Percentiles rank a stretch among this genome's conserved stretches.
Evolutionary conservation across 2,113 vertebrate species (phyloP).

Genomic region (Datnioides undecimradiatus): DNA sequence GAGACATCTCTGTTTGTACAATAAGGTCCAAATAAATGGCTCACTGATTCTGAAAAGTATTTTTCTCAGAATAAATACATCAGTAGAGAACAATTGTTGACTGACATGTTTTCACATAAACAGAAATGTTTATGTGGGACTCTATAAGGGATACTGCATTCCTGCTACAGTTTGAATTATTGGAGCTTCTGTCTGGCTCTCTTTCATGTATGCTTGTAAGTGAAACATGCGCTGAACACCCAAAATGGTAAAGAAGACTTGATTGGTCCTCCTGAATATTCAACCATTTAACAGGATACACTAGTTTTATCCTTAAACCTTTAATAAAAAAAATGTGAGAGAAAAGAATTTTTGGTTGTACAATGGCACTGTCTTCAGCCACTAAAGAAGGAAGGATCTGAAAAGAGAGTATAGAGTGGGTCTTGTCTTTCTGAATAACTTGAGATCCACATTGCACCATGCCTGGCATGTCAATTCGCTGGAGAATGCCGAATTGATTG

Average conservation of each 20-base stretch:
- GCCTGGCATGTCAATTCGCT: neutral
- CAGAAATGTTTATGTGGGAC: neutral
- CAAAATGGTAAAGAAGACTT: too few relatives aligned
- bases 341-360: constrained; percentile 7
- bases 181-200: neutral
- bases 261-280: neutral
- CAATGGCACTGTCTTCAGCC: constrained; percentile 9
- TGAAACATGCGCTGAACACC: too few relatives aligned
- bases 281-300: neutral
- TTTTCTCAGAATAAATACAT: neutral
- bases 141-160: neutral
- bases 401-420: neutral
- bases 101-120: constrained; percentile 8
- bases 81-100: neutral
- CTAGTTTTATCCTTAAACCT: neutral
- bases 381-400: constrained; percentile 17
- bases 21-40: neutral
- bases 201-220: neutral
- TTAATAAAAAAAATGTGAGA: neutral
- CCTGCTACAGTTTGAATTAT: neutral
- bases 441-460: neutral
- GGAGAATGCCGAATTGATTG: constrained; percentile 18
- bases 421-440: neutral
- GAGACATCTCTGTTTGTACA: neutral
- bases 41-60: neutral